Base-by-base conservation (phyloP, 2,888 invertebrate genomes). In the Linnaemya tessellans region DNA sequence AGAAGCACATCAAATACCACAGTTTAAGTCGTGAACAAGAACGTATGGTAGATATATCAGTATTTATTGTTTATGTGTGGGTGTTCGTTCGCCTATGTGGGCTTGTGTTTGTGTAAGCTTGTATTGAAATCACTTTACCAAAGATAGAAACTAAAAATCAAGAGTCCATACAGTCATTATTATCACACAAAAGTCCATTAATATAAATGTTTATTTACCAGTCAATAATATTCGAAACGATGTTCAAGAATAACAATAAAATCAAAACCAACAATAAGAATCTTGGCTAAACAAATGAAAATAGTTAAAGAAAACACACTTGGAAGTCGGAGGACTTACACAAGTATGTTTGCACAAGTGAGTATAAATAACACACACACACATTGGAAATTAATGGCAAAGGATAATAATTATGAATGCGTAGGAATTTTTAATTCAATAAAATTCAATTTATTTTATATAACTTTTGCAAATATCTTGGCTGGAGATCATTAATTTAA, bases 131-230 rank as follows among this genome's bases (percentile, higher is more conserved):
- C 15, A 56, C 13, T 35, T 4, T 7, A 13, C 2, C 18, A 15
- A 22, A 22, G 0, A 51, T 49, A 49, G 8, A 67, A 15, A 75
- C n/a, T 0, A 38, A 49, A 38, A 20, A 46, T 13, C 30, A 30
- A 49, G 11, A 13, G 30, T 38, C 62, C 70, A 2, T 30, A 30
- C 30, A 81, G 74, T 68, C 67, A 81, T 74, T 84, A 73, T 82
- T 65, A 73, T 74, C 38, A 74, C 68, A 79, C 78, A 81, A 82
- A 81, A 74, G 81, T 58, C 81, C 60, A 79, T 79, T 82, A 70
- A 64, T 64, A 64, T 79, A 81, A 82, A 74, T 85, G 70, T 82
- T 84, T 81, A 64, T 56, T 74, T 64, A 73, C 41, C 68, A 77
- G 77, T 80, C 80, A 80, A 80, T 84, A 77, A 77, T 77, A 46